Conservation (phyloP, 2,113 vertebrate genomes). For the Benitochromis conjunctus region DNA sequence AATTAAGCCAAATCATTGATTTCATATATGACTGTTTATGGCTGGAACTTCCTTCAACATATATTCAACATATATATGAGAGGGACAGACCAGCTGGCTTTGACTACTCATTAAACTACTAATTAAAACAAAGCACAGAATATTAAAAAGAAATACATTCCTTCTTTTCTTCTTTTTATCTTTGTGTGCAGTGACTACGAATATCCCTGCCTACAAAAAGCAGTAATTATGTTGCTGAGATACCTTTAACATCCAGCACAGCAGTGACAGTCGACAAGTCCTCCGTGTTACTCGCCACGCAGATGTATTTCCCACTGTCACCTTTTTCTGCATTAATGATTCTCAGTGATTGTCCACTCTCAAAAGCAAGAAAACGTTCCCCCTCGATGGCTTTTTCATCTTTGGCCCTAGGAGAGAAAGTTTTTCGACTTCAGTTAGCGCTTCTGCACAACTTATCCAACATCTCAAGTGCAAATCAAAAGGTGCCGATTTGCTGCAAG, state of each 20-base stretch:
- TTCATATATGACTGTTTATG: neutral
- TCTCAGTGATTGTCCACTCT: slow-evolving; percentile 78
- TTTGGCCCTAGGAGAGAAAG: slow-evolving; percentile 73
- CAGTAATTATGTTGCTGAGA: neutral
- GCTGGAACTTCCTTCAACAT: neutral
- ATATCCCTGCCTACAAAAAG: neutral
- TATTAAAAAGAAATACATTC: neutral
- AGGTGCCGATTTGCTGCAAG: neutral
- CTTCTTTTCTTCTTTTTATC: neutral
- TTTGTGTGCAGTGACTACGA: neutral
- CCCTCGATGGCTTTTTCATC: slow-evolving; percentile 69
- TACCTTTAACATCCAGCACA: slow-evolving; percentile 88
- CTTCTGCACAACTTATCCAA: neutral
- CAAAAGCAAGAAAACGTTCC: slow-evolving; percentile 51
- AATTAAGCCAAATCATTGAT: neutral
- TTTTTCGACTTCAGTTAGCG: neutral
- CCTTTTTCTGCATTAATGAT: slow-evolving; percentile 71
- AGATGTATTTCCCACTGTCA: slow-evolving; percentile 83
- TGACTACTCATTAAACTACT: neutral
- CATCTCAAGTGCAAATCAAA: neutral
- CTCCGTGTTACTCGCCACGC: slow-evolving; percentile 78
- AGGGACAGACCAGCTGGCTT: neutral
- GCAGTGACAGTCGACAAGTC: slow-evolving; percentile 78
- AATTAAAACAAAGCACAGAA: neutral
- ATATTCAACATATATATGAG: neutral